A percentile compares a stretch with the other conserved stretches of the same genome.
These are phyloP conservation scores for Agrotis clavis DNA, from an alignment of 2,888 invertebrate genomes.

Conservation along the genomic window DNA sequence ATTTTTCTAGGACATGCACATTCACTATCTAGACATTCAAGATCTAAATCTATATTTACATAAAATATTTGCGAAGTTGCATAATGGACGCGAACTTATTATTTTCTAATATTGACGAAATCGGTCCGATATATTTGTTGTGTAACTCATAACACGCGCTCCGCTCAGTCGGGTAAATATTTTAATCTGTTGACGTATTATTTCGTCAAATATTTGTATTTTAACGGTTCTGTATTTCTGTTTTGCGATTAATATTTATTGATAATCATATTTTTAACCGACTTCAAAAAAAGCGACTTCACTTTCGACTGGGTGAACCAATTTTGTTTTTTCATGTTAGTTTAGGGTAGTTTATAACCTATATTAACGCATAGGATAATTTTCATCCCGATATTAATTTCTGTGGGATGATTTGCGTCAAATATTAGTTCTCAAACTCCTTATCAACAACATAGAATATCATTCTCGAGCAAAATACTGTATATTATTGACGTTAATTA, in stretches of 20 bases:
- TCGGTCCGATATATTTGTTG: constrained; percentile 13
- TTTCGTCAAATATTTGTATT: constrained; percentile 29
- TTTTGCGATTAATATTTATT: constrained; percentile 21
- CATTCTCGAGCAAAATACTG: background rate
- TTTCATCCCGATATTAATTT: no score
- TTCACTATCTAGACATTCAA: no score
- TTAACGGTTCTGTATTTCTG: background rate
- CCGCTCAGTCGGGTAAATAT: constrained; percentile 23
- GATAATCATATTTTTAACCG: no score
- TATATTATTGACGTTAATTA: constrained; percentile 42
- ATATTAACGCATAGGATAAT: no score
- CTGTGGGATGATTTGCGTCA: no score
- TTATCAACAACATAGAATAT: constrained; percentile 17
- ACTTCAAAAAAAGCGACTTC: no score
- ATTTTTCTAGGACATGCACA: no score
- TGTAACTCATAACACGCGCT: constrained; percentile 13
- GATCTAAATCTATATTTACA: background rate
- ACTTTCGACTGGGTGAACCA: no score
- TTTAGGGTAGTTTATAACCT: no score
- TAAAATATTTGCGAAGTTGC: constrained; percentile 17
- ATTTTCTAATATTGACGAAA: constrained; percentile 13
- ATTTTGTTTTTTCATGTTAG: no score
- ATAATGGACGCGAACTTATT: background rate
- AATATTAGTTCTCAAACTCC: no score
- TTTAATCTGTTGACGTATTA: constrained; percentile 19